Evolutionary conservation across 2,888 invertebrate species (phyloP), one percentile per base, ranked within the genome.

Genomic region (Atherix ibis): DNA sequence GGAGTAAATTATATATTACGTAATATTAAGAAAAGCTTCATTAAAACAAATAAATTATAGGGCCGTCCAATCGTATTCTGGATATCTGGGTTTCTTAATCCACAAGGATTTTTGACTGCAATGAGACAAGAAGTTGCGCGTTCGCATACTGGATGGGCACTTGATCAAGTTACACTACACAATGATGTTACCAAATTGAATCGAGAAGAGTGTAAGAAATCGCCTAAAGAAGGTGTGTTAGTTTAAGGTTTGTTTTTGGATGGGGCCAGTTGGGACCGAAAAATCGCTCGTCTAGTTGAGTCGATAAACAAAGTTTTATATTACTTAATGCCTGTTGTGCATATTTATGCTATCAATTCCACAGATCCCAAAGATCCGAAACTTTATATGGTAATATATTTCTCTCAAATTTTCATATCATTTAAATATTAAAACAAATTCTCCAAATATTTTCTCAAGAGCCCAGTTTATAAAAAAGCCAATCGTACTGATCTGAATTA

Each of bases 41-140:
- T 9, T 13, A 16, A 8, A 5, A 15, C 14, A 5, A 13, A 27
- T 33, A 19, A 14, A 17, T 26, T 28, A 18, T 32, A 52, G 50
- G 37, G 44, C 2, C 67, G 87, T 42, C 88, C 88, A 0, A 51
- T 61, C 9, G 71, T 74, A 8, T 89, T 88, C 56, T 89, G 88
- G 88, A 85, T 89, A 83, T 84, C 87, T 4, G 89, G 89, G 6
- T 88, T 89, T 54, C 89, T 89, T 48, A 89, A 89, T 64, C 83
- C 88, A 2, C 88, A 88, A 72, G 88, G 87, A 41, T 89, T 89
- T 53, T 58, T 89, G 36, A 89, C 88, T 8, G 88, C 88, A 1
- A 88, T 89, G 87, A 72, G 80, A 45, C 89, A 89, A 58, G 88
- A 89, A 66, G 83, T 88, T 32, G 84, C 88, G 2, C 67, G 88